phyloP scores from a whole-genome alignment of 2,113 vertebrate species.

The Excalfactoria chinensis region DNA sequence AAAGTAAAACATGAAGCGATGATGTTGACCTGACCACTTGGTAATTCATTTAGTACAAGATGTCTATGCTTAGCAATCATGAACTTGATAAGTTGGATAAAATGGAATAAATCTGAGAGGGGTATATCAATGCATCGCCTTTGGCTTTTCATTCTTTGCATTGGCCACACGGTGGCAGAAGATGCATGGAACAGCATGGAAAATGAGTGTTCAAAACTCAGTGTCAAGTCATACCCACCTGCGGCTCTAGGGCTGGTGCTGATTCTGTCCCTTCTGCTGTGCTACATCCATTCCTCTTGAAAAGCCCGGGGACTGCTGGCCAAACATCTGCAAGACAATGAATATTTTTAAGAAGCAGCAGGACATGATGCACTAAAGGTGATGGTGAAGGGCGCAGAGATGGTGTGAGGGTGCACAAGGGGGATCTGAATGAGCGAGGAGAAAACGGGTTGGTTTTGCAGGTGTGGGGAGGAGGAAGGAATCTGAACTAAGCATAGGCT shows the following conservation, averaged over 20 bases:
- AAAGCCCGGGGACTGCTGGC: accelerated
- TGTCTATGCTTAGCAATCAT: accelerated
- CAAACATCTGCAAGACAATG: accelerated
- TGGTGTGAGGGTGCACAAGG: background rate
- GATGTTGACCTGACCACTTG: no score
- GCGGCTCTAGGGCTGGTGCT: accelerated
- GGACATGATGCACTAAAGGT: accelerated
- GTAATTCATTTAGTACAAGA: background rate
- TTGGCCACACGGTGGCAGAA: conserved; percentile 19
- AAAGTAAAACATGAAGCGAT: background rate
- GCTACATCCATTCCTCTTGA: accelerated
- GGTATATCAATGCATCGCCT: accelerated
- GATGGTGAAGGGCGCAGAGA: accelerated
- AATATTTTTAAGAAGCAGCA: accelerated
- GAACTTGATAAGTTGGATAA: background rate
- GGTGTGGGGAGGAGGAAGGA: background rate
- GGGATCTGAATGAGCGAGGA: no score
- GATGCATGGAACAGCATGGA: background rate
- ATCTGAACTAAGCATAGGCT: background rate
- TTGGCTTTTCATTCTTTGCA: accelerated
- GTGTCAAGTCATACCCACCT: accelerated
- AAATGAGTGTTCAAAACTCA: accelerated
- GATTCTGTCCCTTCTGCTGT: background rate
- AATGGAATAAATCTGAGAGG: background rate
- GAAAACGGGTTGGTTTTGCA: background rate